phyloP scores from a whole-genome alignment of 2,888 invertebrate species.

The Rhabditoides inermis region DNA sequence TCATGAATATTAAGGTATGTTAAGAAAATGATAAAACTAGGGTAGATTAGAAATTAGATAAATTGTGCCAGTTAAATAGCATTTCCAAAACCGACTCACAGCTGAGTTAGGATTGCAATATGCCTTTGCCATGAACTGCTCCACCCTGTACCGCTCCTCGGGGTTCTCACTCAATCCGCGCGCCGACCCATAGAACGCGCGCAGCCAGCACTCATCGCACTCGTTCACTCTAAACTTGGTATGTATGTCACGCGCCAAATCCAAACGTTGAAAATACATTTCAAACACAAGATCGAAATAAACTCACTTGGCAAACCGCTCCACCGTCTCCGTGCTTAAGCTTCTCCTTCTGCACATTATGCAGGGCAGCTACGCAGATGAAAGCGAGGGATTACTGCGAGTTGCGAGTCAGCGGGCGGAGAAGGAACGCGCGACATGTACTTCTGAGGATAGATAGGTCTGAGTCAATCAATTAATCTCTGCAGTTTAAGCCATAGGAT shows the following conservation, averaged over 20 bases:
- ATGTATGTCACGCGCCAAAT: neutral
- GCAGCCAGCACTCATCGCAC: slow-evolving; percentile 17
- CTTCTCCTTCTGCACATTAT: too few species aligned
- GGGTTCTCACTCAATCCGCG: slow-evolving; percentile 10
- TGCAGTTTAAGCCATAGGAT: slow-evolving; percentile 2
- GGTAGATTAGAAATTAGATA: too few species aligned
- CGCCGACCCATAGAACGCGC: slow-evolving; percentile 11
- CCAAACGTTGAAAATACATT: neutral
- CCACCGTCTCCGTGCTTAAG: slow-evolving; percentile 11
- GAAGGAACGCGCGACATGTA: slow-evolving; percentile 8
- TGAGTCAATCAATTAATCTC: neutral
- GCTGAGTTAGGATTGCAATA: slow-evolving; percentile 13
- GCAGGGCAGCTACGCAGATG: slow-evolving; percentile 7
- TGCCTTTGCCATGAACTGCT: slow-evolving; percentile 13
- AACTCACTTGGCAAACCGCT: slow-evolving; percentile 9
- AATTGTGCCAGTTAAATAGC: too few species aligned
- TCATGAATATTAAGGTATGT: neutral
- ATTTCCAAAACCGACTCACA: too few species aligned
- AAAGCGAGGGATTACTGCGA: slow-evolving; percentile 1
- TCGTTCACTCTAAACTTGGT: slow-evolving; percentile 7
- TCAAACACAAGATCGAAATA: too few species aligned
- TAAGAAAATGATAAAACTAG: too few species aligned
- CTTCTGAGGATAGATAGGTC: neutral
- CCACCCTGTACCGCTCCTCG: slow-evolving; percentile 11
- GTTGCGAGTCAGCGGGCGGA: neutral